Evolutionary conservation across 2,113 vertebrate species (phyloP).

Genomic region (Salvator merianae): DNA sequence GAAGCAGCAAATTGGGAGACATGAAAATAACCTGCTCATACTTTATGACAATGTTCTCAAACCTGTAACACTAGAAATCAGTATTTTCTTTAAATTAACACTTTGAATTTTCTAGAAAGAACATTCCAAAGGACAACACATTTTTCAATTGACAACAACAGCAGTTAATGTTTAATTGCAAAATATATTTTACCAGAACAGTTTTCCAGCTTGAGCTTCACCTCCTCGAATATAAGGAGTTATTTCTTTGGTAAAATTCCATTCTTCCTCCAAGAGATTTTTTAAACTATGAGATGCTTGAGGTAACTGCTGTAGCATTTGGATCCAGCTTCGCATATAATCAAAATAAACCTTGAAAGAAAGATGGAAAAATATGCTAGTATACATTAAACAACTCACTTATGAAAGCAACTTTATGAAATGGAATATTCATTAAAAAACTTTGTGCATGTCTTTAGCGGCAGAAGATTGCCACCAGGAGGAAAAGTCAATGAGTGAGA

Average conservation of each 20-base stretch:
- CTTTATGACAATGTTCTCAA: neutral
- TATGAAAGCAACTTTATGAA: neutral
- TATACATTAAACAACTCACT: neutral
- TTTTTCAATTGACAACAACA: neutral
- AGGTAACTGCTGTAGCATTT: constrained; percentile 98
- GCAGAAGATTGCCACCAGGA: neutral
- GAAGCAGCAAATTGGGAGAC: neutral
- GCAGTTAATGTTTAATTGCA: neutral
- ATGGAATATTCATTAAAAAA: neutral
- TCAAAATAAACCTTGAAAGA: constrained; percentile 92
- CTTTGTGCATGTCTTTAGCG: neutral
- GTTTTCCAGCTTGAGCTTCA: constrained; percentile 96
- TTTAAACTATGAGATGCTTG: constrained; percentile 98
- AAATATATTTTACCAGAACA: constrained; percentile 87
- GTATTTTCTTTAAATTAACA: neutral
- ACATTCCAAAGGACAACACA: neutral
- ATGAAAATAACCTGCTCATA: neutral
- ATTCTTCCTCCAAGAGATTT: constrained; percentile 97
- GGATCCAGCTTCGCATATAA: constrained; percentile 99
- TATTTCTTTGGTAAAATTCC: constrained; percentile 99
- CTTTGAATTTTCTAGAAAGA: neutral
- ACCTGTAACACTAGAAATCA: neutral
- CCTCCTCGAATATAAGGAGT: constrained; percentile 96
- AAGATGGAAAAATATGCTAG: neutral
- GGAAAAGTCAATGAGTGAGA: no score